Evolutionary conservation across 2,888 invertebrate genomes (phyloP).

Genomic region (Drosophila macrospina): DNA sequence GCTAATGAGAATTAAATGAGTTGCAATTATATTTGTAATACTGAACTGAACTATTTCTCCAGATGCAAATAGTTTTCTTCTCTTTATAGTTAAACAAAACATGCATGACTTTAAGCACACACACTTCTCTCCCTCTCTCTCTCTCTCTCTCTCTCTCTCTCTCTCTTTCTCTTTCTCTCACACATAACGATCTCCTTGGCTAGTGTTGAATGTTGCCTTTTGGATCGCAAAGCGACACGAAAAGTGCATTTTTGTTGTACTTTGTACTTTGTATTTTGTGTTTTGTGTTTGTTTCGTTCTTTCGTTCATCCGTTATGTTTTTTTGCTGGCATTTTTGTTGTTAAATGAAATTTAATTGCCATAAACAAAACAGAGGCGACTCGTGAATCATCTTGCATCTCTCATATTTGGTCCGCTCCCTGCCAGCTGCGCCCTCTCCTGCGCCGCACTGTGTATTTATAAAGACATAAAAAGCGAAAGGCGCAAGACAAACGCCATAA

Average conservation of each 20-base stretch:
- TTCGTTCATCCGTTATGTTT: no score
- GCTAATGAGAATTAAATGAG: no score
- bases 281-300: constrained; percentile 7
- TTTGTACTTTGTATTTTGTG: constrained; percentile 17
- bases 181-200: background rate
- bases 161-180: no score
- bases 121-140: no score
- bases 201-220: background rate
- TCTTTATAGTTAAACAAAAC: background rate
- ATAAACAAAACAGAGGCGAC: constrained; percentile 67
- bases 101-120: background rate
- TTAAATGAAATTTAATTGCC: constrained; percentile 75
- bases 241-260: constrained; percentile 20
- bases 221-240: background rate
- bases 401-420: constrained; percentile 37
- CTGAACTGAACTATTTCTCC: background rate
- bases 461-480: constrained; percentile 69
- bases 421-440: background rate
- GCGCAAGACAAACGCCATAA: constrained; percentile 69
- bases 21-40: no score
- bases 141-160: no score
- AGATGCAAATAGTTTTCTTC: background rate
- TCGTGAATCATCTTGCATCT: constrained; percentile 34
- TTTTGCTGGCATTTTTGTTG: constrained; percentile 44
- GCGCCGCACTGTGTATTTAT: constrained; percentile 67